These are phyloP conservation scores for Leucosticte australis DNA, from an alignment of 2,113 vertebrate genomes.

Conservation along the genomic window DNA sequence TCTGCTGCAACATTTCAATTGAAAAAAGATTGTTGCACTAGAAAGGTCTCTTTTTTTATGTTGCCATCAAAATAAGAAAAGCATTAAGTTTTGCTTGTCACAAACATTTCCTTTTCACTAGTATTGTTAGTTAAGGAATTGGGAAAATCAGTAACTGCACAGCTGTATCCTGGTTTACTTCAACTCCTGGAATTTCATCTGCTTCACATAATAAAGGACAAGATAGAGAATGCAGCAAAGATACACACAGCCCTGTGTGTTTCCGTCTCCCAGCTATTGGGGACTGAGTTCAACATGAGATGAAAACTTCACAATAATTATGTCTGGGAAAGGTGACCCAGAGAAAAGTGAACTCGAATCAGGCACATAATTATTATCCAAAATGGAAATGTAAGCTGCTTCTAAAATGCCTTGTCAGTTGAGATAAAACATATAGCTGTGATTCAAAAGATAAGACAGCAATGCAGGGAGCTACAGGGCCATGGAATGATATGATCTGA, in stretches of 20 bases:
- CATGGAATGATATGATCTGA: background rate
- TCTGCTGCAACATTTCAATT: background rate
- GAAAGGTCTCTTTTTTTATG: background rate
- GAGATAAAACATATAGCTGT: background rate
- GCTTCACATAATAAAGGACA: background rate
- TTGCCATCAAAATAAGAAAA: background rate
- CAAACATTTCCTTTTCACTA: background rate
- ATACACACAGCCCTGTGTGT: background rate
- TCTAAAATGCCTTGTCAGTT: background rate
- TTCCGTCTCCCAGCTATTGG: background rate
- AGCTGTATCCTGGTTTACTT: background rate
- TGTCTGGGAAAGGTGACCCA: background rate
- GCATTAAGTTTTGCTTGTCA: background rate
- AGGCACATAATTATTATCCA: conserved; percentile 5
- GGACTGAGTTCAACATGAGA: background rate
- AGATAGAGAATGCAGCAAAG: background rate
- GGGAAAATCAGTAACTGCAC: background rate
- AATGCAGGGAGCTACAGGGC: background rate
- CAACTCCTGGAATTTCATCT: background rate
- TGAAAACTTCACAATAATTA: background rate
- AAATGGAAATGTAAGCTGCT: background rate
- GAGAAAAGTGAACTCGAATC: background rate
- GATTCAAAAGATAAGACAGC: conserved; percentile 8
- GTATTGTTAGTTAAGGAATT: background rate
- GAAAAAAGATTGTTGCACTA: background rate